These are phyloP conservation scores for Gavia stellata DNA, from an alignment of 2,113 vertebrate genomes.

Conservation along the genomic window DNA sequence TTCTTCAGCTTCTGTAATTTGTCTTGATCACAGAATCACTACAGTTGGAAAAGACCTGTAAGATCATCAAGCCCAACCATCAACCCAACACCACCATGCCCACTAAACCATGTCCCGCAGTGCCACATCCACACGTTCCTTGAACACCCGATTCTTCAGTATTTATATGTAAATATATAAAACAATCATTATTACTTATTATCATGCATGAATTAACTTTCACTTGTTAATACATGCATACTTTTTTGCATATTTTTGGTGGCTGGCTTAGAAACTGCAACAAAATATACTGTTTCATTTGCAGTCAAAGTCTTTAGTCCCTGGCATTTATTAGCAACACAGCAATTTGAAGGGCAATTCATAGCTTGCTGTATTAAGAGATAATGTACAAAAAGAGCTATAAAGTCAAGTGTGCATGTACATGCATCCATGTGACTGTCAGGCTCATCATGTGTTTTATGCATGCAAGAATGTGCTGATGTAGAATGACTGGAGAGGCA, in stretches of 20 bases:
- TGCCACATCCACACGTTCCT: too few species aligned
- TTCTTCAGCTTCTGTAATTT: not conserved
- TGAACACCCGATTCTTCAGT: too few species aligned
- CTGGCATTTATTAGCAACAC: not conserved
- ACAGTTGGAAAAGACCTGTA: too few species aligned
- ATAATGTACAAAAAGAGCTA: not conserved
- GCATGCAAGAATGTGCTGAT: not conserved
- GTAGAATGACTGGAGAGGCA: not conserved
- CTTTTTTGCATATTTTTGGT: not conserved
- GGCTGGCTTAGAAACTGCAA: not conserved
- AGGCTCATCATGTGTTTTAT: not conserved
- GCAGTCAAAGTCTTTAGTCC: not conserved
- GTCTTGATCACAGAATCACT: too few species aligned
- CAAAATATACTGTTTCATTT: not conserved
- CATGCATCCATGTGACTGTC: not conserved
- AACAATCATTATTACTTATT: not conserved
- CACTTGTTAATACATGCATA: not conserved
- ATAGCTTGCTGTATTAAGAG: not conserved
- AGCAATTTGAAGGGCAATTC: not conserved
- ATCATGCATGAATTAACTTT: not conserved
- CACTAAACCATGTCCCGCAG: too few species aligned
- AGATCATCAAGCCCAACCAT: too few species aligned
- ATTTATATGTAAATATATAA: constrained; percentile 5
- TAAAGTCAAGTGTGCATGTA: not conserved
- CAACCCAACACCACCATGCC: too few species aligned